Base-by-base conservation (phyloP, 2,113 vertebrate species). In the Siniperca knerii region DNA sequence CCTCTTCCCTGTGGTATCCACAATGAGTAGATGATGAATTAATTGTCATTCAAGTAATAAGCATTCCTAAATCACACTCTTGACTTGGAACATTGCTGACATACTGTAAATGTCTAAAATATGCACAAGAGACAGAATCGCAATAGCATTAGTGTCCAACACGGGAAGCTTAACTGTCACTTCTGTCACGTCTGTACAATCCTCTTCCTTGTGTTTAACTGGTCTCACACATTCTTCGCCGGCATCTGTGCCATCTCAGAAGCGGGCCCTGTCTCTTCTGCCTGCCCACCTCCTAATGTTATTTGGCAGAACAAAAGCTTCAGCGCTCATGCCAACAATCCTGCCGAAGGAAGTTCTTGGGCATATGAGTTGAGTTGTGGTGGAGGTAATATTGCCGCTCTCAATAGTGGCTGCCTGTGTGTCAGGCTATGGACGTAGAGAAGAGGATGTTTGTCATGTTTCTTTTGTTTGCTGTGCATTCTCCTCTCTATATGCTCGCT, bases 251-350 rank as follows among this genome's bases (percentile, higher is more conserved):
- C 89, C 92, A 93, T 91, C 90, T 85, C 79, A 29, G 85, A 88
- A 89, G 87, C 91, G 61, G 88, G 89, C 85, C 89, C 85, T 93
- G 92, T 90, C 91, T 92, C 91, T 90, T 88, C 90, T 87, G 84
- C 90, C 89, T 93, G 88, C 90, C 93, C 91, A 92, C 82, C 84
- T 88, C 88, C 92, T 94, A 92, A 94, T 91, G 89, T 91, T 90
- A 90, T 87, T 91, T 94, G 94, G 92, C 93, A 93, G 87, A 92
- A 93, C 91, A 93, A 93, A 93, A 88, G 88, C 90, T 64, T 79
- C 84, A 62, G 90, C 67, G 67, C 90, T 91, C 91, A 88, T 86
- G 83, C 87, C 91, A 92, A 82, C 87, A 60, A 90, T 91, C 81
- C 74, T 70, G 88, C 81, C 77, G 75, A 86, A 84, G 82, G 90